These are phyloP conservation scores for Axea sp. DNA, from an alignment of 2,888 invertebrate species.

Conservation along the genomic window DNA sequence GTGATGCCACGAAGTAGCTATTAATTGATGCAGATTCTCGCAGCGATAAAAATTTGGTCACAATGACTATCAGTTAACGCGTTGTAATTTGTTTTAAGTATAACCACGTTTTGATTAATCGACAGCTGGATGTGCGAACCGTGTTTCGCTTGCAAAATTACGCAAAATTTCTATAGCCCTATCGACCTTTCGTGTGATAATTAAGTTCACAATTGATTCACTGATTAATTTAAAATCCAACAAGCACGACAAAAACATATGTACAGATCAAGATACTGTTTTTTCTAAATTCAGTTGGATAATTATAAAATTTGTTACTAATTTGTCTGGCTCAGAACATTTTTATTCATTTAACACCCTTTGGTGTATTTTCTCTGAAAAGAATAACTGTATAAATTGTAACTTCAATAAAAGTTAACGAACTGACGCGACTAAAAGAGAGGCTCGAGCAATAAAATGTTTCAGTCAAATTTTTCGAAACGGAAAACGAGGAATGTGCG, in stretches of 20 bases:
- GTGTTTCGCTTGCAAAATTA: not conserved
- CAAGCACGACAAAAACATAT: too few species aligned
- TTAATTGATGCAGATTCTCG: constrained; percentile 45
- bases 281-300: too few species aligned
- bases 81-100: constrained; percentile 21
- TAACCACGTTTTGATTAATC: constrained; percentile 28
- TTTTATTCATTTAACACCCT: too few species aligned
- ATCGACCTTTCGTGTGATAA: constrained; percentile 1
- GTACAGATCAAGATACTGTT: too few species aligned
- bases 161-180: constrained; percentile 3
- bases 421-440: constrained; percentile 2
- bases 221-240: too few species aligned
- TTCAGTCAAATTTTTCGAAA: not conserved
- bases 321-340: too few species aligned
- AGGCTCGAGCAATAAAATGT: constrained; percentile 6
- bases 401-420: constrained; percentile 4
- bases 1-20: constrained; percentile 39
- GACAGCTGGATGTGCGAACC: not conserved
- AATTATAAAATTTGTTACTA: too few species aligned
- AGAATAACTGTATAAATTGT: constrained; percentile 9
- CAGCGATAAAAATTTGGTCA: constrained; percentile 43
- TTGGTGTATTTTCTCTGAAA: not conserved
- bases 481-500: constrained; percentile 1
- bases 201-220: too few species aligned
- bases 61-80: constrained; percentile 17